These are phyloP conservation scores for Sciaenops ocellatus DNA, from an alignment of 2,797 vertebrate species.

Conservation along the genomic window DNA sequence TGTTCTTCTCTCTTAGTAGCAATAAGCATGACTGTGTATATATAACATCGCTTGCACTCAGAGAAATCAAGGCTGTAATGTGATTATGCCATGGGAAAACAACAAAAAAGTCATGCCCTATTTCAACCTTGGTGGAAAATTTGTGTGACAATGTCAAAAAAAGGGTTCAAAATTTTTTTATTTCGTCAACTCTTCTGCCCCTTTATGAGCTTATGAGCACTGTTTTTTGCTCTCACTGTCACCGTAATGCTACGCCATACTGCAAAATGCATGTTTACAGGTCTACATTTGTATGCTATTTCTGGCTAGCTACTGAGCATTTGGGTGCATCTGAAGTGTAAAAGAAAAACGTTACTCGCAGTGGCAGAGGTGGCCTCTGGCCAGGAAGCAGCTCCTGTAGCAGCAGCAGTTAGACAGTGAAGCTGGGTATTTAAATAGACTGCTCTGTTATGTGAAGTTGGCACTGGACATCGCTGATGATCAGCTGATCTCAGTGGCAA, in stretches of 20 bases:
- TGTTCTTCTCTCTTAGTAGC: conserved; percentile 35
- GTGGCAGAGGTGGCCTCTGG: conserved; percentile 10
- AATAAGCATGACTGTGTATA: conserved; percentile 30
- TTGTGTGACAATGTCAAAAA: not conserved
- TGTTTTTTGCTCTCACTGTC: not conserved
- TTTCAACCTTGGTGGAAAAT: conserved; percentile 16
- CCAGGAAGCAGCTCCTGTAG: not conserved
- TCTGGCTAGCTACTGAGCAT: not conserved
- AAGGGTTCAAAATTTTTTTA: not conserved
- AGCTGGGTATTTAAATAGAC: conserved; percentile 50
- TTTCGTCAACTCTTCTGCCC: not conserved
- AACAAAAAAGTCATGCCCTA: not conserved
- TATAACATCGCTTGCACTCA: conserved; percentile 35
- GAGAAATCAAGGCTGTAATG: conserved; percentile 35
- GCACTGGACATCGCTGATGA: conserved; percentile 5
- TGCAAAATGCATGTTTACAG: not conserved
- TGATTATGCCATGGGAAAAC: conserved; percentile 37
- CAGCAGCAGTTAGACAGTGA: conserved; percentile 25
- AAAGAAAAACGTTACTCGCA: not conserved
- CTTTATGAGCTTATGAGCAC: not conserved
- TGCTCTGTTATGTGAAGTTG: conserved; percentile 31
- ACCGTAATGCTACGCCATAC: not conserved
- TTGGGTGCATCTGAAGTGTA: not conserved
- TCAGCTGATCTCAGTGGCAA: conserved; percentile 51
- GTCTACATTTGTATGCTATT: not conserved